Evolutionary conservation across 1,140 invertebrate species (phyloP).

Genomic region (Oscheius sp.): DNA sequence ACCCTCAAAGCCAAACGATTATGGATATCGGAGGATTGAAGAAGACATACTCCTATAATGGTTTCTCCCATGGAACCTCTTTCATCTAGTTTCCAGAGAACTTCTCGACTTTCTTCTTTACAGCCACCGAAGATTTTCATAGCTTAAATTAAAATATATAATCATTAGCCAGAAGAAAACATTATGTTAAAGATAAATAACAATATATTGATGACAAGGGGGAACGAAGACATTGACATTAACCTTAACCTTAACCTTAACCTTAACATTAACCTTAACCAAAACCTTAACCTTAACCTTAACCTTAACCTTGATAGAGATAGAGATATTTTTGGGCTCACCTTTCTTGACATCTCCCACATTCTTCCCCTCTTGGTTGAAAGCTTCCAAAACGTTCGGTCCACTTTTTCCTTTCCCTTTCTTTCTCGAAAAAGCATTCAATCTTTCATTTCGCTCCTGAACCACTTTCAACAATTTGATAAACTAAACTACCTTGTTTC

Average conservation of each 20-base stretch:
- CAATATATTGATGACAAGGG: no score
- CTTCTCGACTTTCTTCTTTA: slow-evolving; percentile 70
- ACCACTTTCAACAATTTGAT: no score
- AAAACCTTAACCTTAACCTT: no score
- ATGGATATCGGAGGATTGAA: slow-evolving; percentile 84
- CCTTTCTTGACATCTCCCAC: slow-evolving; percentile 60
- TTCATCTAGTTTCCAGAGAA: slow-evolving; percentile 90
- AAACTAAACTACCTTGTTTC: slow-evolving; percentile 58
- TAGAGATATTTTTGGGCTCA: no score
- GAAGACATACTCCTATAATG: slow-evolving; percentile 84
- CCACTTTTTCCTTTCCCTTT: slow-evolving; percentile 61
- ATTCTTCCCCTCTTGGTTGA: slow-evolving; percentile 57
- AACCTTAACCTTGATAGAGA: no score
- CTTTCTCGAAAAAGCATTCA: slow-evolving; percentile 57
- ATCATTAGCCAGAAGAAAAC: no score
- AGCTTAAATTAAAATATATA: no score
- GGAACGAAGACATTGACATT: no score
- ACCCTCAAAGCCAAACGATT: slow-evolving; percentile 87
- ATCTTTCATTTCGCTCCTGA: slow-evolving; percentile 53
- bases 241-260: no score
- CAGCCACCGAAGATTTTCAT: slow-evolving; percentile 56
- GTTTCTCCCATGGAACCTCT: slow-evolving; percentile 88
- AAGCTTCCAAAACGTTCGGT: slow-evolving; percentile 60
- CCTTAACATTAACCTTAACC: no score
- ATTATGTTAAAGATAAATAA: no score